phyloP scores from a whole-genome alignment of 1,140 invertebrate species.

The Drosophila mojavensis region DNA sequence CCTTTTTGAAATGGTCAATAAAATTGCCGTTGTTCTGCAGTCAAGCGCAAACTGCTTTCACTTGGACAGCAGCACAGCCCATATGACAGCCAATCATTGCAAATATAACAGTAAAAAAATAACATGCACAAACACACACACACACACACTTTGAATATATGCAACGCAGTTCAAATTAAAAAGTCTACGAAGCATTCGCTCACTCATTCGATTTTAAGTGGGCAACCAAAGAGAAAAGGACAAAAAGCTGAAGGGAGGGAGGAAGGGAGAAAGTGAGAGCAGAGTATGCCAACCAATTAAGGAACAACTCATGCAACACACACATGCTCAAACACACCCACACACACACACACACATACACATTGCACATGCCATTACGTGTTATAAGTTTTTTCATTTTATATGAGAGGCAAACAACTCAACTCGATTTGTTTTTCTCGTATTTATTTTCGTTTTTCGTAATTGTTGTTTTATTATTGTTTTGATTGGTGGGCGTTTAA shows the following conservation, averaged over 20 bases:
- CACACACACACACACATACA: constrained; percentile 16
- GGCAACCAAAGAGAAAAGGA: constrained; percentile 9
- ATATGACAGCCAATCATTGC: constrained; percentile 63
- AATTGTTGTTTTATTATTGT: constrained; percentile 20
- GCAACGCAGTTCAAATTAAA: constrained; percentile 66
- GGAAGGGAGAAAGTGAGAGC: neutral
- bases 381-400: constrained; percentile 21
- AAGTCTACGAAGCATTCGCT: constrained; percentile 48
- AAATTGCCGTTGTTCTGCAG: constrained; percentile 55
- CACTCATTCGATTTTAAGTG: constrained; percentile 71
- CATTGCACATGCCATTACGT: constrained; percentile 44
- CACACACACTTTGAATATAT: constrained; percentile 53
- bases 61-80: constrained; percentile 31
- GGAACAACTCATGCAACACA: constrained; percentile 25
- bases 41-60: constrained; percentile 52
- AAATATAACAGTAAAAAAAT: constrained; percentile 63
- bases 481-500: constrained; percentile 5
- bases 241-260: neutral
- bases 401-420: constrained; percentile 9
- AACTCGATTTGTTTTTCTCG: neutral
- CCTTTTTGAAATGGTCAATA: constrained; percentile 63
- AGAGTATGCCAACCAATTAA: constrained; percentile 35
- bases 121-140: constrained; percentile 24
- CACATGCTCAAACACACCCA: no score
- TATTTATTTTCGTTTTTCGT: constrained; percentile 1